Percentiles rank a stretch among this genome's conserved stretches.
Conservation (phyloP, 2,113 vertebrate genomes). For the Malurus elegans region DNA sequence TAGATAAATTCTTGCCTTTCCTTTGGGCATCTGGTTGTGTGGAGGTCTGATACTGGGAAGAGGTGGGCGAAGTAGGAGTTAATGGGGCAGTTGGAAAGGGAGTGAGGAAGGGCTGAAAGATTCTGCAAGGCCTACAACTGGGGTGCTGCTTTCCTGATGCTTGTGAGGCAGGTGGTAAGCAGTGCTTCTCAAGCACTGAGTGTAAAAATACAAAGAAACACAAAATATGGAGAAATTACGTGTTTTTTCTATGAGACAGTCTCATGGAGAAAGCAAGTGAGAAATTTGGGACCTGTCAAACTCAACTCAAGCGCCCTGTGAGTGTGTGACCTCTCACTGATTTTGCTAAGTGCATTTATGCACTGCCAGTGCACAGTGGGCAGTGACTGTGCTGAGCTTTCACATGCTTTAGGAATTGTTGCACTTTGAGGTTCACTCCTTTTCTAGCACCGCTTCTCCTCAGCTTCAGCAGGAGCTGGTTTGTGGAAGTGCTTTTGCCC, state of each 20-base stretch:
- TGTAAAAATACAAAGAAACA: not conserved
- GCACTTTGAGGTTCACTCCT: accelerated
- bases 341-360: accelerated
- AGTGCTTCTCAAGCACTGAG: not conserved
- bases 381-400: not conserved
- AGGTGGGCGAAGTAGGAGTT: not conserved
- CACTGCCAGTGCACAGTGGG: accelerated
- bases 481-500: not conserved
- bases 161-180: not conserved
- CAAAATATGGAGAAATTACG: not conserved
- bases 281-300: not conserved
- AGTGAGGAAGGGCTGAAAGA: not conserved
- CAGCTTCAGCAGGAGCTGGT: not conserved
- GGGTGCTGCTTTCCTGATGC: not conserved
- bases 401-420: not conserved
- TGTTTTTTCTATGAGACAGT: not conserved
- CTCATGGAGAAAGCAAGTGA: not conserved
- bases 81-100: not conserved
- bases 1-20: not conserved
- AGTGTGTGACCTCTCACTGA: not conserved
- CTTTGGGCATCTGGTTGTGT: not conserved
- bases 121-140: not conserved
- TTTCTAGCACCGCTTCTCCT: not conserved
- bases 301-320: no score
- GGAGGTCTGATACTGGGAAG: not conserved